Conservation (phyloP, 1,140 invertebrate species). For the Polyergus mexicanus region DNA sequence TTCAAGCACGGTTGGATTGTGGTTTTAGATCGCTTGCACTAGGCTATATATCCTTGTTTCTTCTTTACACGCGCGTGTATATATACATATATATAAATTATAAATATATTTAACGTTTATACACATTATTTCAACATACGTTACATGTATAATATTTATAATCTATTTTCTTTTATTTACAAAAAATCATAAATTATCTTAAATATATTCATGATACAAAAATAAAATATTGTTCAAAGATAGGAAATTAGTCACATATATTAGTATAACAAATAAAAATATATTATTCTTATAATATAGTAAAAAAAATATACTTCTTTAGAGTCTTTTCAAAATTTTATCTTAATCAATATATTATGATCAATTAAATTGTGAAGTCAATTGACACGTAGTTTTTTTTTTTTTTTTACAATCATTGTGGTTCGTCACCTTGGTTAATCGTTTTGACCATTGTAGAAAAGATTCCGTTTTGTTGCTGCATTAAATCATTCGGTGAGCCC, state of each 20-base stretch:
- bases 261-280: conserved; percentile 52
- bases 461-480: conserved; percentile 87
- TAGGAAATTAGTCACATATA: not conserved
- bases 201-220: conserved; percentile 21
- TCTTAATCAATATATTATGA: not conserved
- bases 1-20: not conserved
- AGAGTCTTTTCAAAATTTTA: conserved; percentile 40
- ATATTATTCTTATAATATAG: not conserved
- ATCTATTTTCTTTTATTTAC: conserved; percentile 35
- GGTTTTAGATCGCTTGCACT: not conserved
- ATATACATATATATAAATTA: too few relatives aligned
- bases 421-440: conserved; percentile 68
- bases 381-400: not conserved
- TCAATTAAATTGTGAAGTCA: not conserved
- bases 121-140: too few relatives aligned
- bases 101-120: too few relatives aligned
- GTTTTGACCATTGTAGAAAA: conserved; percentile 85
- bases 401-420: not conserved
- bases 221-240: conserved; percentile 26
- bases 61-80: too few relatives aligned
- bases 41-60: too few relatives aligned
- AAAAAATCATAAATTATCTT: conserved; percentile 4
- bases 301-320: not conserved
- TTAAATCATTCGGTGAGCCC: conserved; percentile 89
- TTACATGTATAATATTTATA: not conserved